Evolutionary conservation across 2,797 vertebrate genomes (phyloP), one percentile per base, ranked within the genome.

Genomic region (Synanceia verrucosa): DNA sequence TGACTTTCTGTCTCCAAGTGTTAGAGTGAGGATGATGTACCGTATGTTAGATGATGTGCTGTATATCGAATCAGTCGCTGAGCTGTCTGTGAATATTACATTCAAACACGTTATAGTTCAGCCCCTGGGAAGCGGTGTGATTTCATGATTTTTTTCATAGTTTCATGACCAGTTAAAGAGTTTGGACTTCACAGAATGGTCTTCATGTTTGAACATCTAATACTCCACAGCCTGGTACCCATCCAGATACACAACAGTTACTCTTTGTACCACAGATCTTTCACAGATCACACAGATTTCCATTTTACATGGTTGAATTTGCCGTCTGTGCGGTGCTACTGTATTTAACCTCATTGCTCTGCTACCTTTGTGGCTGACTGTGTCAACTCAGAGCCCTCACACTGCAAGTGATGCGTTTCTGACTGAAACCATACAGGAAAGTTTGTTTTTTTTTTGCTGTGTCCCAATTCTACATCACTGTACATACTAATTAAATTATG

Each of bases 61-160:
- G 50, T 82, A 53, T 84, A 83, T 85, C 34, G 69, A 79, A 90
- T 89, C 76, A 88, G 78, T 43, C 8, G n/a, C 73, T 36, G 77
- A 86, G 46, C 85, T 89, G 79, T 79, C 82, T 53, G 44, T 62
- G 48, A 83, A 76, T 73, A 86, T 85, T 71, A 82, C 18, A 66
- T 70, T 73, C 73, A 79, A 74, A 79, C 70, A 68, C 65, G 50
- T 66, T 77, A 56, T 34, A 41, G 48, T 52, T 53, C 34, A 46
- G 50, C 58, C 65, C 41, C 13, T 47, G 59, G 64, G 70, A 76
- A 57, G 60, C 4, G 3, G 13, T 8, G 60, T 50, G 78, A 77
- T 64, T 66, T 69, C 5, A 31, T 46, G 72, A 72, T 60, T 50
- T 76, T 74, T 71, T 79, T 67, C 62, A 41, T 47, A 9, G 60